Conservation (phyloP, 2,113 vertebrate genomes). For the Salvelinus fontinalis region DNA sequence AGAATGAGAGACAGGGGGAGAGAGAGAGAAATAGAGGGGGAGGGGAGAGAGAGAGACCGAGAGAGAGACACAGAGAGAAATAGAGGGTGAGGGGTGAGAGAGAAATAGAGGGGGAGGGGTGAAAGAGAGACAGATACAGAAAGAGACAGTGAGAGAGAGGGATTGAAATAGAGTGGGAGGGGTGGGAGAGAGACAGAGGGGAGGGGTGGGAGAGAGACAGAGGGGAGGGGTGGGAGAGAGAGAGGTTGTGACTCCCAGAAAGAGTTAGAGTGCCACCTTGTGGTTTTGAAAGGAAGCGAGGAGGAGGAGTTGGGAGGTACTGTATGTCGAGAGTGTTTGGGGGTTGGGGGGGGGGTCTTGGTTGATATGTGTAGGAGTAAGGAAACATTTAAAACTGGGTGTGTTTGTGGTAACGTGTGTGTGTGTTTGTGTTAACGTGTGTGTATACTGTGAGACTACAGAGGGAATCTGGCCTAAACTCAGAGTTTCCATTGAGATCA, state of each 20-base stretch:
- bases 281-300: constrained; percentile 17
- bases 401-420: not conserved
- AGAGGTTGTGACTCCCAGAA: not conserved
- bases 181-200: not conserved
- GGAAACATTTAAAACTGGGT: not conserved
- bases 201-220: not conserved
- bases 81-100: too few species aligned
- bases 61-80: not conserved
- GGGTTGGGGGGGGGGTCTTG: constrained; percentile 37
- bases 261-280: constrained; percentile 65
- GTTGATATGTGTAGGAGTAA: constrained; percentile 37
- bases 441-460: constrained; percentile 18
- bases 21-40: constrained; percentile 19
- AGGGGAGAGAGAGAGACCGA: not conserved
- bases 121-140: too few species aligned
- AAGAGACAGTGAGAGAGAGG: too few species aligned
- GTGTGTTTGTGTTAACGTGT: not conserved
- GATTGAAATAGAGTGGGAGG: not conserved
- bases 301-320: constrained; percentile 5
- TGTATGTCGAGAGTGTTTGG: constrained; percentile 1
- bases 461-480: constrained; percentile 48
- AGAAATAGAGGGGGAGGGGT: too few species aligned
- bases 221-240: too few species aligned
- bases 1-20: not conserved
- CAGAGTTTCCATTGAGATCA: constrained; percentile 78